Percentiles rank a stretch among this genome's conserved stretches.
Conservation (phyloP, 2,113 vertebrate genomes). For the Irena cyanogastra region DNA sequence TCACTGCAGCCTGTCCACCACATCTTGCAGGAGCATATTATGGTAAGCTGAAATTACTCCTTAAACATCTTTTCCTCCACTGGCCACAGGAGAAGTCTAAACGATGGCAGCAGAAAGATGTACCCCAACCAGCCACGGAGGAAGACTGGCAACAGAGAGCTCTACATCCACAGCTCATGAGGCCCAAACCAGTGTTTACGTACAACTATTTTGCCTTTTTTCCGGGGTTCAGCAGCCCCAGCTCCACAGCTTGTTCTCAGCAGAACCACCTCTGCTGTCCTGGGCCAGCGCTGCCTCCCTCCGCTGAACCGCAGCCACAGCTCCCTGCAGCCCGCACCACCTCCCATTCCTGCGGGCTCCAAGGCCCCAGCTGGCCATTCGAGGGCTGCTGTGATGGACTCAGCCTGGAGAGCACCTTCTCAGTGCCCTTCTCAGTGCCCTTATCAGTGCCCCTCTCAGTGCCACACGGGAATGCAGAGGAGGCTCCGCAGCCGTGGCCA, state of each 20-base stretch:
- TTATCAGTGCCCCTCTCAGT: no score
- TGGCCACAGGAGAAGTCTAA: background rate
- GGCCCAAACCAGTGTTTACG: background rate
- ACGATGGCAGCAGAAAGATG: background rate
- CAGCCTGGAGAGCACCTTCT: background rate
- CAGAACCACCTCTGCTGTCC: background rate
- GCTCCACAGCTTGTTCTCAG: background rate
- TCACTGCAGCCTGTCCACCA: background rate
- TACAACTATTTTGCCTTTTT: background rate
- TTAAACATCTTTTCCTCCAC: background rate
- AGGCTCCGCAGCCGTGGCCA: background rate
- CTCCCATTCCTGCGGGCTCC: fast-evolving
- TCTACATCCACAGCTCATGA: background rate
- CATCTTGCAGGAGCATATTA: background rate
- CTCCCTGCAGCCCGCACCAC: background rate
- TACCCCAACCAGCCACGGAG: background rate
- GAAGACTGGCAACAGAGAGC: fast-evolving
- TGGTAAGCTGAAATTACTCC: background rate
- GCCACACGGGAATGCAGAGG: background rate
- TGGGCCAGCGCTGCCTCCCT: background rate
- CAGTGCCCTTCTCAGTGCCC: background rate
- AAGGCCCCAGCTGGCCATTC: background rate
- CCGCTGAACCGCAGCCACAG: fast-evolving
- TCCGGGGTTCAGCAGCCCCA: background rate
- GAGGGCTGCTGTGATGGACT: background rate